Percentiles rank a stretch among this genome's conserved stretches.
Conservation (phyloP, 2,113 vertebrate genomes). For the Oncorhynchus clarkii region DNA sequence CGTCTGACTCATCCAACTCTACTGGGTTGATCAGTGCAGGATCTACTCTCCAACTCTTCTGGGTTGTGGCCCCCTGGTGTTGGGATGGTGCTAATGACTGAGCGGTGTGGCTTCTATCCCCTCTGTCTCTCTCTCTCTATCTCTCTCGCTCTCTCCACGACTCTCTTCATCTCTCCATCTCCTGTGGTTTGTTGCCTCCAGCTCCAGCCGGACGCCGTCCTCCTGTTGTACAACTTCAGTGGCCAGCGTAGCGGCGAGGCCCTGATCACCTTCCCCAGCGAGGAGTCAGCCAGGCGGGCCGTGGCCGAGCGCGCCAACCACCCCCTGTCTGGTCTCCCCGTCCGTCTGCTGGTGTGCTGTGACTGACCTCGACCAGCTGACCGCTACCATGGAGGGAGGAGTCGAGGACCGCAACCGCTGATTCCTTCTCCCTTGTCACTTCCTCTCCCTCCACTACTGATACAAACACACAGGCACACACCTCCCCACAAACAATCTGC, state of each 20-base stretch:
- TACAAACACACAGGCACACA: neutral
- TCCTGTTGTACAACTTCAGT: conserved; percentile 85
- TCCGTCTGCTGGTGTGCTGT: conserved; percentile 76
- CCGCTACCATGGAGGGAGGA: neutral
- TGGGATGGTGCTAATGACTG: neutral
- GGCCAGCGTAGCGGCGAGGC: conserved; percentile 89
- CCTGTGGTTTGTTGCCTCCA: conserved; percentile 40
- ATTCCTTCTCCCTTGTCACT: conserved; percentile 7
- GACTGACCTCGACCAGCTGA: conserved; percentile 70
- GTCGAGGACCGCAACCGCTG: conserved; percentile 15
- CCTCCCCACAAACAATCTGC: neutral
- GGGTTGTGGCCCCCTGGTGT: conserved; percentile 49
- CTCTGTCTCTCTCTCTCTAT: neutral
- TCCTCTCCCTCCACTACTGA: neutral
- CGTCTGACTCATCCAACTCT: conserved; percentile 2
- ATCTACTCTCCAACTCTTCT: conserved; percentile 13
- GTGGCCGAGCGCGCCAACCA: conserved; percentile 79
- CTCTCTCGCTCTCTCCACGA: neutral
- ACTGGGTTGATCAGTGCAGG: conserved; percentile 23
- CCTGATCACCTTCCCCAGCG: conserved; percentile 83
- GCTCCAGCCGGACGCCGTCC: conserved; percentile 84
- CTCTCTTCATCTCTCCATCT: neutral
- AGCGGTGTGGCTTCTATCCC: neutral
- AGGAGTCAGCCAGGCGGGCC: conserved; percentile 80
- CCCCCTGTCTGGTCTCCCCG: conserved; percentile 74